Evolutionary conservation across 2,888 invertebrate species (phyloP).

Genomic region (Acleris laterana): DNA sequence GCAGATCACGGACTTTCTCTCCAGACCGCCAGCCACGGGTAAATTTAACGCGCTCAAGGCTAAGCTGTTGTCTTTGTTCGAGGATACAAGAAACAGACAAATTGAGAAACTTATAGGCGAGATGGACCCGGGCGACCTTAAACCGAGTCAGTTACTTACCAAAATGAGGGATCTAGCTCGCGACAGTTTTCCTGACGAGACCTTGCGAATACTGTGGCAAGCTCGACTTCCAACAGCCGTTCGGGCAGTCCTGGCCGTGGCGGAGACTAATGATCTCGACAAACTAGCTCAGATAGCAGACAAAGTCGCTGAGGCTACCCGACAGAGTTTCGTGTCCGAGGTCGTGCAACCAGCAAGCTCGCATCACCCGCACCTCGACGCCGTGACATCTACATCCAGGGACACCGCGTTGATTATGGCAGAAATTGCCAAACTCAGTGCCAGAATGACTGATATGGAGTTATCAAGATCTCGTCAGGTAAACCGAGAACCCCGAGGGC

Average conservation of each 20-base stretch:
- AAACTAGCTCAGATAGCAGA: not conserved
- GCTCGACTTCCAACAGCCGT: not conserved
- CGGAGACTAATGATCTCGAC: conserved; percentile 1
- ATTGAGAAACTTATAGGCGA: not conserved
- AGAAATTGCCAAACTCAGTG: not conserved
- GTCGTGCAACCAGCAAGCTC: not conserved
- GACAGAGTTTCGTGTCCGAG: conserved; percentile 7
- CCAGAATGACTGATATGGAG: not conserved
- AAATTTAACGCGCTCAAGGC: not conserved
- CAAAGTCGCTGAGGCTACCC: not conserved
- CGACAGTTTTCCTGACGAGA: conserved; percentile 5
- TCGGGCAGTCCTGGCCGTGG: not conserved
- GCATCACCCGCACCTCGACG: not conserved
- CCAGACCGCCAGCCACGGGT: not conserved
- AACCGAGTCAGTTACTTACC: conserved; percentile 9
- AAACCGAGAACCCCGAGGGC: not conserved
- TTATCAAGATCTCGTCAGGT: not conserved
- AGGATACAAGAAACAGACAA: not conserved
- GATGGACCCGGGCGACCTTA: not conserved
- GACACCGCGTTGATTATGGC: not conserved
- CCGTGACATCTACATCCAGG: not conserved
- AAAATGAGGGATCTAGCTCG: conserved; percentile 8
- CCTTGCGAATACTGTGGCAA: conserved; percentile 10
- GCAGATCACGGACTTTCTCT: not conserved
- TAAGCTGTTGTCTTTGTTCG: conserved; percentile 5